Percentiles rank a stretch among this genome's conserved stretches.
Evolutionary conservation across 2,888 invertebrate genomes (phyloP).

Genomic region (Tenthredo mesomela): DNA sequence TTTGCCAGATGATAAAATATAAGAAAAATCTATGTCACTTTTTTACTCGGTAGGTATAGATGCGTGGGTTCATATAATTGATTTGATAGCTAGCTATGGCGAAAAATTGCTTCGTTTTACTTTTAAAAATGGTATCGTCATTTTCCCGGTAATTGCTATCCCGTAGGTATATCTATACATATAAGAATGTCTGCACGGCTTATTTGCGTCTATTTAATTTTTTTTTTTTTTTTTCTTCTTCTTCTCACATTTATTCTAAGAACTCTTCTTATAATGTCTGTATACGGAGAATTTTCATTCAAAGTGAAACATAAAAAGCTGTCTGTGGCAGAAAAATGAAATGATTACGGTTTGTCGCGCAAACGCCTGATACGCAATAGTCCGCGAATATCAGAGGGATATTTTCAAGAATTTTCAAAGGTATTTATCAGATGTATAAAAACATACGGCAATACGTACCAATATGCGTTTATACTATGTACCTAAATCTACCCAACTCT

Average conservation of each 20-base stretch:
- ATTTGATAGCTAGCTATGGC: not conserved
- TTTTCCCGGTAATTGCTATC: too few species aligned
- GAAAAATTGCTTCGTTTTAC: not conserved
- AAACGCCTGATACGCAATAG: not conserved
- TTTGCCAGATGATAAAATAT: not conserved
- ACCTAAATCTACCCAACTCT: not conserved
- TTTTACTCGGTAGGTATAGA: not conserved
- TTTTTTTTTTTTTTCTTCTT: not conserved
- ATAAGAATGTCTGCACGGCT: not conserved
- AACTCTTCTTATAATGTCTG: not conserved
- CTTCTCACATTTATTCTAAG: not conserved
- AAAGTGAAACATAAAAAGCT: not conserved
- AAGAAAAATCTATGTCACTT: not conserved
- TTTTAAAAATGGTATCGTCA: not conserved
- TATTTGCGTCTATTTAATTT: not conserved
- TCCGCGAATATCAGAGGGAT: not conserved
- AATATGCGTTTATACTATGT: not conserved
- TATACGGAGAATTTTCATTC: not conserved
- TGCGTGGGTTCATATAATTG: not conserved
- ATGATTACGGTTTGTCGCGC: not conserved
- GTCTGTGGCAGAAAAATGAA: not conserved
- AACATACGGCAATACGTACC: not conserved
- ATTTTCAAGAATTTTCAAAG: slow-evolving; percentile 11
- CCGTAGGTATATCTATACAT: too few species aligned
- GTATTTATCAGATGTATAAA: not conserved